Evolutionary conservation across 2,797 vertebrate genomes (phyloP), one percentile per base, ranked within the genome.

Genomic region (Cossypha niveicapilla): DNA sequence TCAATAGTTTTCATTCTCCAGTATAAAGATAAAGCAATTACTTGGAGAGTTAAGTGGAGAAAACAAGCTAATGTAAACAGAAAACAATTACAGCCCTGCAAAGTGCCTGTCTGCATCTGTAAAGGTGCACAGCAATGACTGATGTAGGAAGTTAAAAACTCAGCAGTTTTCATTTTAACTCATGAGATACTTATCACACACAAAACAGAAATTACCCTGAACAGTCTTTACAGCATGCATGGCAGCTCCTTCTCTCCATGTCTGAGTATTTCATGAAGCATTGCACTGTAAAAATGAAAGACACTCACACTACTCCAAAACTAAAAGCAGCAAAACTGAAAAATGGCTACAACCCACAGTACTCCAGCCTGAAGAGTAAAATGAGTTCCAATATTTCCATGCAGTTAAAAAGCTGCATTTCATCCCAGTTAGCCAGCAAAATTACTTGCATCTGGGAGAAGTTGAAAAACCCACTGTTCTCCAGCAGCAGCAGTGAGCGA

Each of bases 381-480:
- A 76, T 6, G 30, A 90, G 61, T 56, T 91, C 58, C 30, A 77
- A 28, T 82, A 92, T 60, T 81, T 88, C 35, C 18, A 34, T 12
- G 57, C 45, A 86, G 68, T 89, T 93, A 81, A 86, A 72, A 65
- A 93, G 84, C 11, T 0, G 0, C 89, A 84, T 66, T 91, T 86
- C 81, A 81, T 57, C 74, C 63, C 5, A 81, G 16, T 25, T 45
- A 80, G 15, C 37, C 35, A 65, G 81, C 25, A 84, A 95, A 96
- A 95, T 74, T 27, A 65, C 66, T 88, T 94, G 87, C 86, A 96
- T 77, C 62, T 95, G 85, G 30, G 32, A 71, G 34, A 68, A 71
- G 21, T 1, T 47, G 57, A 85, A 88, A 77, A 76, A 44, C 8
- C 28, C 32, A 54, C 53, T 74, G 67, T n/a, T 89, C 71, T 60